Evolutionary conservation across 2,113 vertebrate genomes (phyloP).

Genomic region (Sinocyclocheilus anshuiensis): DNA sequence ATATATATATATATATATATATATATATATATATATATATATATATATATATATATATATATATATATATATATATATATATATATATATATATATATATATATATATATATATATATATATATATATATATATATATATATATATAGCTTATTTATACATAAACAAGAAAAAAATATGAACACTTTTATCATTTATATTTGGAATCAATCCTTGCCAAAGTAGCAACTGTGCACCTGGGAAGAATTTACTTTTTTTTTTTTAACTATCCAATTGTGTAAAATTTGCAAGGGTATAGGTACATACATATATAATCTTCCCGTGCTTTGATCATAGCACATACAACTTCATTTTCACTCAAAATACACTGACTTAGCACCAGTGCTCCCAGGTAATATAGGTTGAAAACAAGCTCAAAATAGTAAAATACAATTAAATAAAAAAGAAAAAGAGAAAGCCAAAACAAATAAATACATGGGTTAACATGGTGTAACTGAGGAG

Average conservation of each 20-base stretch:
- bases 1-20: constrained; percentile 70
- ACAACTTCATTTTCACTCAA: constrained; percentile 73
- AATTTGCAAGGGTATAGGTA: constrained; percentile 50
- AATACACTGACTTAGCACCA: constrained; percentile 67
- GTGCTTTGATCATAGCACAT: constrained; percentile 70
- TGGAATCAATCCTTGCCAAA: constrained; percentile 56
- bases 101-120: constrained; percentile 55
- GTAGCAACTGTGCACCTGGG: constrained; percentile 35
- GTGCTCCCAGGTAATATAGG: constrained; percentile 60
- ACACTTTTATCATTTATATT: constrained; percentile 52
- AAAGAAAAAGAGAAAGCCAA: not conserved
- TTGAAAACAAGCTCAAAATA: constrained; percentile 61
- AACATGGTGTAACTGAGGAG: constrained; percentile 55
- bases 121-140: constrained; percentile 66
- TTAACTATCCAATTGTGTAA: constrained; percentile 63
- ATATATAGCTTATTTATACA: constrained; percentile 69
- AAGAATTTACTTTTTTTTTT: not conserved
- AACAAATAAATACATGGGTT: constrained; percentile 75
- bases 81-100: constrained; percentile 71
- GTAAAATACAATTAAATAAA: constrained; percentile 66
- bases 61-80: constrained; percentile 71
- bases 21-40: constrained; percentile 69
- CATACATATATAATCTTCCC: constrained; percentile 64
- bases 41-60: constrained; percentile 69
- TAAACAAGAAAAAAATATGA: constrained; percentile 47